Evolutionary conservation across 2,888 invertebrate species (phyloP), one percentile per base, ranked within the genome.

Genomic region (Frankliniella fusca): DNA sequence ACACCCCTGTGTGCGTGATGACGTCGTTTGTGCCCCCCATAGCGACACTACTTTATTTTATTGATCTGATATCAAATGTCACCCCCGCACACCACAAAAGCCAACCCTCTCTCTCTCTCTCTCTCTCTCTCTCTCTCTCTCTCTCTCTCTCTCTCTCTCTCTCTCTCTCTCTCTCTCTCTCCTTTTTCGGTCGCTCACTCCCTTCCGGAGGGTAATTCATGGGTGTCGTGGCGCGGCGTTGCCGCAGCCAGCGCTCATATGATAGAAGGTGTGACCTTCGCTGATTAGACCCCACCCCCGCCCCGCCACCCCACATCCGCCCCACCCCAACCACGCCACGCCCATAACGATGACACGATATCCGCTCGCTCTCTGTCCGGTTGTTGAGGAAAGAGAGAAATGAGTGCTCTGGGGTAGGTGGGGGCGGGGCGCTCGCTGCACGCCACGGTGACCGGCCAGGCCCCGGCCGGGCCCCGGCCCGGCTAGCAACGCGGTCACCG

Each of bases 1-100:
- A 38, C 38, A 38, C 38, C 38, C 38, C 38, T 38, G 38, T 65
- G 70, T 70, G 70, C 70, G 70, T 70, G 70, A 70, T 70, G 70
- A 70, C 23, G 70, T 70, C 70, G 70, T 70, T 70, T 70, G 70
- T 70, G 70, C 70, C 70, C 61, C 61, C 61, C 38, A 38, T 38
- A 38, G 54, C 54, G 70, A 70, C 70, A 70, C 70, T 70, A 70
- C 70, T 70, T 70, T 70, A 70, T 70, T 70, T 70, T 70, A 70
- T 70, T 70, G 70, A 70, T 70, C 70, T 70, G 70, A 70, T 70
- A 70, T 70, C 70, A 70, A 70, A 70, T 70, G 70, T 70, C 70
- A 70, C 70, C 70, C 70, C 23, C 70, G 70, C 70, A 23, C 70
- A 70, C 70, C 70, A 61, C 70, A 11, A n/a, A 11, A 23, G 11